phyloP scores from a whole-genome alignment of 2,888 invertebrate genomes.

The Agelastica alni region DNA sequence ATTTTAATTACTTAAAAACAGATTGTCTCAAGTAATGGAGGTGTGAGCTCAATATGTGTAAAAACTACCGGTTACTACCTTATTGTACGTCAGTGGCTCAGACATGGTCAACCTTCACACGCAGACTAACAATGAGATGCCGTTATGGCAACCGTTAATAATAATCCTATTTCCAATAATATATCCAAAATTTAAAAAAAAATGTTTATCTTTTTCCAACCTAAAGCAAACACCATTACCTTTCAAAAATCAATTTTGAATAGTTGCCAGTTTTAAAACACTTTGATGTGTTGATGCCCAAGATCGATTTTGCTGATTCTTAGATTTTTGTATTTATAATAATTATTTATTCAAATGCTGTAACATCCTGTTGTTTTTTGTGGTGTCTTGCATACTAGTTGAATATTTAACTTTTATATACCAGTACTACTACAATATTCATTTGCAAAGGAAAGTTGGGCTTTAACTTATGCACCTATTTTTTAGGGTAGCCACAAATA shows the following conservation, averaged over 20 bases:
- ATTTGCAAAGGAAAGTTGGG: too few species aligned
- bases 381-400: slow-evolving; percentile 32
- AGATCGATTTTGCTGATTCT: slow-evolving; percentile 9
- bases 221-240: slow-evolving; percentile 7
- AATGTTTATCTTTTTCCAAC: background rate
- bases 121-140: slow-evolving; percentile 22
- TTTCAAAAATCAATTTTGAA: slow-evolving; percentile 9
- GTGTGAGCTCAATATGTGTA: too few species aligned
- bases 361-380: slow-evolving; percentile 38
- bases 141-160: slow-evolving; percentile 21
- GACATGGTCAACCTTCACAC: slow-evolving; percentile 20
- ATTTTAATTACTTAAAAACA: too few species aligned
- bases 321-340: slow-evolving; percentile 32
- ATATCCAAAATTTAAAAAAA: slow-evolving; percentile 15
- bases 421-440: too few species aligned
- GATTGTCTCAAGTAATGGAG: too few species aligned
- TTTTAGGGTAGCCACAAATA: too few species aligned
- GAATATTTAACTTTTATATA: slow-evolving; percentile 21
- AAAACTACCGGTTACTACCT: background rate
- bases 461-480: too few species aligned
- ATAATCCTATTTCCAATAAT: slow-evolving; percentile 23
- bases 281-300: slow-evolving; percentile 13
- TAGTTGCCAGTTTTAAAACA: slow-evolving; percentile 8
- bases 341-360: slow-evolving; percentile 39
- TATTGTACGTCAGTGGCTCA: slow-evolving; percentile 1